These are phyloP conservation scores for Chromis chromis DNA, from an alignment of 2,797 vertebrate species.

Conservation along the genomic window DNA sequence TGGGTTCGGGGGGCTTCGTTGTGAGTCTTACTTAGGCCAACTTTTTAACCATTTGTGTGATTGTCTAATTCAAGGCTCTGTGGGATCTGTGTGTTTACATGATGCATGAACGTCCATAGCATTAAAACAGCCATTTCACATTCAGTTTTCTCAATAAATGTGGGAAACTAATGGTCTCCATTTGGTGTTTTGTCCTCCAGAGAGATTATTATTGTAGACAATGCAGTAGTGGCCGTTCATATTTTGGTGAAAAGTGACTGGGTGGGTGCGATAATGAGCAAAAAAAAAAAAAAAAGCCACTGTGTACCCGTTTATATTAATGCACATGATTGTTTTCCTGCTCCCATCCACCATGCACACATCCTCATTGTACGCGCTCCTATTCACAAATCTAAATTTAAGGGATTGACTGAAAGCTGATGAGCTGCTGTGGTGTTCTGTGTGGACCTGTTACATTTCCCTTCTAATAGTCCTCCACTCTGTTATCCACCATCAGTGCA, in stretches of 20 bases:
- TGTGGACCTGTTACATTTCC: not conserved
- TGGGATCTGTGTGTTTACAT: not conserved
- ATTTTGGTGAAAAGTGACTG: slow-evolving; percentile 7
- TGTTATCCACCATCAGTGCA: slow-evolving; percentile 4
- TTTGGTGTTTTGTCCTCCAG: slow-evolving; percentile 4
- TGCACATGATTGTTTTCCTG: slow-evolving; percentile 19
- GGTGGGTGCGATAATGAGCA: slow-evolving; percentile 13
- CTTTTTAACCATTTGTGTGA: not conserved
- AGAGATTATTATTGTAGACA: slow-evolving; percentile 17
- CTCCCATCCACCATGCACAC: slow-evolving; percentile 1
- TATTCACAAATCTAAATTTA: slow-evolving; percentile 15
- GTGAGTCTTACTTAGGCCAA: not conserved
- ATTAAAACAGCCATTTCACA: not conserved
- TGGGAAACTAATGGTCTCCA: slow-evolving; percentile 2
- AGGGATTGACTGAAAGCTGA: slow-evolving; percentile 3
- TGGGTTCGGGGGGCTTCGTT: not conserved
- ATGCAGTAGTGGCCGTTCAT: not conserved
- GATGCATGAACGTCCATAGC: not conserved
- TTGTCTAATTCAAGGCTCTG: too few relatives aligned
- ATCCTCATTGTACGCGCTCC: slow-evolving; percentile 14
- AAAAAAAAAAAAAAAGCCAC: not conserved
- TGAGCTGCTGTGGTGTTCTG: not conserved
- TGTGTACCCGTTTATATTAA: not conserved
- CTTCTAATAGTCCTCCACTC: not conserved
- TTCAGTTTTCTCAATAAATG: not conserved